Evolutionary conservation across 2,113 vertebrate genomes (phyloP), one percentile per base, ranked within the genome.

Genomic region (Laticauda laticaudata): DNA sequence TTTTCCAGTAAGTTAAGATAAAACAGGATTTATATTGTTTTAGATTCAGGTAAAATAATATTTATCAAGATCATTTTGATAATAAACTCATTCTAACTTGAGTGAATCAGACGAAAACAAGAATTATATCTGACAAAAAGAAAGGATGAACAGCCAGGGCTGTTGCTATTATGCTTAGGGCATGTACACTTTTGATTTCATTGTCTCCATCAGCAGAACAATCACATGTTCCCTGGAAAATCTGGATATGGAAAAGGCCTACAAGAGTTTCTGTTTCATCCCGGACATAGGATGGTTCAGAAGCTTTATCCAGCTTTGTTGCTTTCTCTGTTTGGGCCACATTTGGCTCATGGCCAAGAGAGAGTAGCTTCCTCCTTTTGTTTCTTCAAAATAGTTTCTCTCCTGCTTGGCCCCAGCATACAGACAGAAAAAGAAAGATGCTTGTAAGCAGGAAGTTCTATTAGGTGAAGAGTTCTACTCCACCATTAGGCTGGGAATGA

Each of bases 281-380:
- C 24, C 54, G 85, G 23, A 64, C 45, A 59, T 51, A 64, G 18
- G 53, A 69, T 39, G 61, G 59, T 89, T 90, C 55, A 55, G 64
- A 59, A 75, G 10, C 39, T 90, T 51, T 51, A 86, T 86, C 10
- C 64, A 59, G 69, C 43, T 87, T 93, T 55, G n/a, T 64, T 61
- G 57, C 23, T 90, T 64, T 92, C 45, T 86, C 75, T 43, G 75
- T 56, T 87, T 89, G 56, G 92, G 43, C 23, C 43, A 34, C 51
- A 89, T 10, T 59, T 93, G 92, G 89, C 92, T 87, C 1, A 39
- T 59, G 61, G 81, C 88, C 92, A 93, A 21, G n/a, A 90, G 89
- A 93, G 92, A 90, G 75, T 64, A 43, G 81, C 81, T 93, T 93
- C 92, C 92, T 93, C 75, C 89, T 48, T 93, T 90, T 93, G 92